Evolutionary conservation across 2,113 vertebrate species (phyloP), one percentile per base, ranked within the genome.

Genomic region (Electrona antarctica): DNA sequence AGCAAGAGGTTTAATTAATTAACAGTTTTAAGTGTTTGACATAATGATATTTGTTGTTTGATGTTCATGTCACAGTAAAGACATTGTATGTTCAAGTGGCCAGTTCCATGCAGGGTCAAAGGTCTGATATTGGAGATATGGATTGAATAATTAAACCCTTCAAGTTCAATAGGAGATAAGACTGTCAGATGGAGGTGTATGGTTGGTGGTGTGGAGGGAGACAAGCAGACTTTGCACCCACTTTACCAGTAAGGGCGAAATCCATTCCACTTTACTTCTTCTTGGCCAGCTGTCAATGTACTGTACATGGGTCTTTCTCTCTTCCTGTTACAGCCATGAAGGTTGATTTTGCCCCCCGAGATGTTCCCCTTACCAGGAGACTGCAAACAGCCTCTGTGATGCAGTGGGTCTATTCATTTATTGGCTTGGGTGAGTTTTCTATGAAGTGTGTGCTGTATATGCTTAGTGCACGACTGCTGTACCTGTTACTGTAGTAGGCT

Each of bases 401-500:
- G 47, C 92, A 93, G 28, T 97, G 95, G 94, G 86, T 97, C 74
- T 93, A 89, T 88, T 91, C 87, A 72, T 97, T 96, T 83, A 74
- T 95, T 6, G 85, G 13, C 4, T 65, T 97, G 28, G 94, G 96
- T 97, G 90, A 95, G 95, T 82, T 0, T 29, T 4, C 46, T 41
- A 41, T 1, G 3, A 28, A 2, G 12, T 14, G 21, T 14, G 8
- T 41, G 33, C 64, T 49, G 10, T 2, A 13, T n/a, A 28, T 54
- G 11, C 13, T n/a, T 60, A 45, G 33, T 41, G 33, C 33, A 41
- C 33, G 3, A 41, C 33, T 41, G 33, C 3, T 41, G 33, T 41
- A 41, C 33, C 2, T 62, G 28, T 29, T 41, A 41, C 33, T 41
- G 33, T 52, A 21, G 21, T 21, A 21, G 21, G 21, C 21, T 21